Evolutionary conservation across 2,888 invertebrate species (phyloP).

Genomic region (Acleris literana): DNA sequence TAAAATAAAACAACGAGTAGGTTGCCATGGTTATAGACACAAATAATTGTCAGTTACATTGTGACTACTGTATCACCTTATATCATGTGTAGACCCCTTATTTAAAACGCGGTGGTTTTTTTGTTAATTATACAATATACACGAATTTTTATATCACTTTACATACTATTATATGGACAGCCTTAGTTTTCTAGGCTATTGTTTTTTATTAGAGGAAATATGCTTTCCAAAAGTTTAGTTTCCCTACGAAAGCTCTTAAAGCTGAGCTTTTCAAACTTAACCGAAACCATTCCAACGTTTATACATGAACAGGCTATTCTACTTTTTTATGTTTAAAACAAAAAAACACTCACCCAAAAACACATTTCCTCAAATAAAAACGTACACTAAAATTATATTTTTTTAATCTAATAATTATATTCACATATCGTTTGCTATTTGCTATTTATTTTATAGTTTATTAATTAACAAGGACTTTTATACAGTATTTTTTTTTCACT

Average conservation of each 20-base stretch:
- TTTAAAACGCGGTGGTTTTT: slow-evolving; percentile 13
- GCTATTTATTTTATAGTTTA: slow-evolving; percentile 24
- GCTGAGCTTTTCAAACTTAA: no score
- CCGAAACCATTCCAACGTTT: no score
- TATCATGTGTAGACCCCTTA: no score
- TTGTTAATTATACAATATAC: slow-evolving; percentile 30
- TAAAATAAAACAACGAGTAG: no score
- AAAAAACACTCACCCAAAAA: not conserved
- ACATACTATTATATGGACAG: slow-evolving; percentile 31
- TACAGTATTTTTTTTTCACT: slow-evolving; percentile 35
- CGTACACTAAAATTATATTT: slow-evolving; percentile 30
- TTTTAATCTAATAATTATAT: slow-evolving; percentile 34
- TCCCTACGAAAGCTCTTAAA: no score
- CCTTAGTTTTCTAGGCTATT: slow-evolving; percentile 33
- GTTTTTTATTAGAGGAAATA: slow-evolving; percentile 1
- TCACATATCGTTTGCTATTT: slow-evolving; percentile 35
- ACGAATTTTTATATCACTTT: slow-evolving; percentile 32
- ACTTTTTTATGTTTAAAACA: not conserved
- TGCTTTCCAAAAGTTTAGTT: no score
- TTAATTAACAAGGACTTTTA: slow-evolving; percentile 38
- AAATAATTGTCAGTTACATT: no score
- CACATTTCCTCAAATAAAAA: slow-evolving; percentile 23
- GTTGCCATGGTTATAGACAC: no score
- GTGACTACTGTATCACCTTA: no score
- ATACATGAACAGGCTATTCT: no score